These are phyloP conservation scores for honey bee (Apis mellifera) DNA, from an alignment of 1,140 invertebrate genomes.

Conservation along the genomic window DNA sequence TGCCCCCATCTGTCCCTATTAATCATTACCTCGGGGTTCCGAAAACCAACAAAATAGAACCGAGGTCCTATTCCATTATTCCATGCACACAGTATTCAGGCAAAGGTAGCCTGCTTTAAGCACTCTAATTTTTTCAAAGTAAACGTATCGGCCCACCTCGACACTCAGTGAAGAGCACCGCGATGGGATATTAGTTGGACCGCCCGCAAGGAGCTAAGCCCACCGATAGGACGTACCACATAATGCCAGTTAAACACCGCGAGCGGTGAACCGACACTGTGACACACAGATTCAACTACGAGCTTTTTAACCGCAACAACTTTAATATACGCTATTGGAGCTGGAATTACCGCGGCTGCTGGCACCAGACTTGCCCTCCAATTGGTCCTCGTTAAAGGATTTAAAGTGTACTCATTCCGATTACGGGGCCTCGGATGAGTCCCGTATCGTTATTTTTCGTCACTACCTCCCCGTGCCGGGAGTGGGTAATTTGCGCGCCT, in stretches of 20 bases:
- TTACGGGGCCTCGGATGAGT: slow-evolving; percentile 90
- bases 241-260: too few relatives aligned
- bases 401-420: slow-evolving; percentile 95
- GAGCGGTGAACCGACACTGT: too few relatives aligned
- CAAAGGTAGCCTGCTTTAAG: too few relatives aligned
- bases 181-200: too few relatives aligned
- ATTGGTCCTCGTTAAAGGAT: slow-evolving; percentile 90
- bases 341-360: slow-evolving; percentile 24
- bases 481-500: slow-evolving; percentile 94
- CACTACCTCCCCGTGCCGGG: slow-evolving; percentile 90
- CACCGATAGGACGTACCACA: too few relatives aligned
- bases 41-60: too few relatives aligned
- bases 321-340: slow-evolving; percentile 22
- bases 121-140: too few relatives aligned
- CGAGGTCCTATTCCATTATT: too few relatives aligned
- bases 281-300: slow-evolving; percentile 84
- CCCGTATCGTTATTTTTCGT: slow-evolving; percentile 94
- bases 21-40: slow-evolving; percentile 83
- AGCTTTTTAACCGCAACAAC: slow-evolving; percentile 7
- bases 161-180: too few relatives aligned
- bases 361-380: slow-evolving; percentile 12
- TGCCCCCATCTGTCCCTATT: slow-evolving; percentile 80
- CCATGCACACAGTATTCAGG: too few relatives aligned
- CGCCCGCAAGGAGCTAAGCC: too few relatives aligned
- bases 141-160: too few relatives aligned